Evolutionary conservation across 2,888 invertebrate genomes (phyloP).

Genomic region (Apomyelois bistriatella): DNA sequence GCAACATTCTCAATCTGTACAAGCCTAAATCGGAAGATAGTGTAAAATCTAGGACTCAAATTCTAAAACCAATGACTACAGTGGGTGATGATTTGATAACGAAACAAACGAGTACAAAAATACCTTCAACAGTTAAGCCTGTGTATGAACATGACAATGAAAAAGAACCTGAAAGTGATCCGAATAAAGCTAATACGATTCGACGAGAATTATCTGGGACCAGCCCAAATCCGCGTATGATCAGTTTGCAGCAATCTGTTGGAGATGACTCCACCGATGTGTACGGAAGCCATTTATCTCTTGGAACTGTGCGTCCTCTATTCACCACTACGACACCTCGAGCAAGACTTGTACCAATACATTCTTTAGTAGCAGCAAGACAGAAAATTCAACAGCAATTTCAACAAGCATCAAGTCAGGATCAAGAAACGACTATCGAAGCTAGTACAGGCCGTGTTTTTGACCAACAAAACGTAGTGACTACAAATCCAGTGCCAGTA

Average conservation of each 20-base stretch:
- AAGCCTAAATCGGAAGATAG: constrained; percentile 54
- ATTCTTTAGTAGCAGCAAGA: constrained; percentile 68
- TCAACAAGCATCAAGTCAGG: constrained; percentile 52
- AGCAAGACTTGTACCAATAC: constrained; percentile 77
- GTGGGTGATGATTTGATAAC: constrained; percentile 58
- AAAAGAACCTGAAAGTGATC: constrained; percentile 57
- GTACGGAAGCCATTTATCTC: constrained; percentile 83
- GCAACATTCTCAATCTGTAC: constrained; percentile 54
- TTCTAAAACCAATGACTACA: constrained; percentile 54
- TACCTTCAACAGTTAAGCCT: constrained; percentile 70
- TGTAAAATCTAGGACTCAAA: constrained; percentile 52
- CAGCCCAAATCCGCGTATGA: constrained; percentile 77
- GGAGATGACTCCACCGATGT: constrained; percentile 85
- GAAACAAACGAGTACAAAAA: constrained; percentile 62
- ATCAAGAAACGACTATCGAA: constrained; percentile 70
- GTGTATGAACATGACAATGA: constrained; percentile 73
- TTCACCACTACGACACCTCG: constrained; percentile 83
- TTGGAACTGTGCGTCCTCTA: constrained; percentile 82
- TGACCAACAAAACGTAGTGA: constrained; percentile 68
- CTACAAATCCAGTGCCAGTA: constrained; percentile 76
- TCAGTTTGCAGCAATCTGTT: constrained; percentile 78
- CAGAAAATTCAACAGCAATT: constrained; percentile 72
- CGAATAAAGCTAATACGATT: constrained; percentile 77
- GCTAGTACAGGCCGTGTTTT: constrained; percentile 76
- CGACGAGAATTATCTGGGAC: constrained; percentile 82